Evolutionary conservation across 2,888 invertebrate genomes (phyloP).

Genomic region (Drosophila stalkeri): DNA sequence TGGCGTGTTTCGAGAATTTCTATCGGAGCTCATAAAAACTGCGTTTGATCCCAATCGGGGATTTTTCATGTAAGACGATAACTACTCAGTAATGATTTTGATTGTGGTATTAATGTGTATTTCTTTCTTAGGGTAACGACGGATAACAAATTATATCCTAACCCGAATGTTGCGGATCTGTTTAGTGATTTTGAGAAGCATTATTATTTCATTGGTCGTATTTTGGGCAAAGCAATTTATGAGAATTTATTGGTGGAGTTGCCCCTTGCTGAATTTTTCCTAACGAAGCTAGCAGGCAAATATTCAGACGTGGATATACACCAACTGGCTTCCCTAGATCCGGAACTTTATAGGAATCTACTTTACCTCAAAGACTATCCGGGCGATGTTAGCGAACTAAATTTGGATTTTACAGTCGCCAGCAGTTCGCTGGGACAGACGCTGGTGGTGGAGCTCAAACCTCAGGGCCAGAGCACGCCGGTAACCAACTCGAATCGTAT

Average conservation of each 20-base stretch:
- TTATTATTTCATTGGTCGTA: conserved; percentile 97
- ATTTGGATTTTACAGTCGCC: conserved; percentile 96
- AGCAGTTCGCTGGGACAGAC: conserved; percentile 96
- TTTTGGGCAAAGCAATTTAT: conserved; percentile 97
- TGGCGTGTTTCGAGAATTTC: conserved; percentile 97
- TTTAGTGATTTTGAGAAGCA: conserved; percentile 94
- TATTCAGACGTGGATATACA: conserved; percentile 92
- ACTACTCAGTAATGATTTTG: neutral
- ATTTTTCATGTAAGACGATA: conserved; percentile 88
- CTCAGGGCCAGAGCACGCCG: conserved; percentile 94
- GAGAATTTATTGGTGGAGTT: conserved; percentile 97
- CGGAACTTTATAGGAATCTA: conserved; percentile 94
- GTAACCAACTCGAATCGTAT: conserved; percentile 97
- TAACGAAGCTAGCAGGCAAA: conserved; percentile 94
- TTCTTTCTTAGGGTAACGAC: conserved; percentile 88
- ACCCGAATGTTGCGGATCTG: conserved; percentile 95
- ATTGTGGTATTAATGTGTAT: neutral
- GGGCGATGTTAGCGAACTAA: conserved; percentile 94
- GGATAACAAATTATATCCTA: conserved; percentile 97
- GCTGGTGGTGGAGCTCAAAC: conserved; percentile 95
- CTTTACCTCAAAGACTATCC: conserved; percentile 93
- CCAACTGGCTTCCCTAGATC: conserved; percentile 96
- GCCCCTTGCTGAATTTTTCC: conserved; percentile 97
- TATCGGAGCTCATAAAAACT: conserved; percentile 96
- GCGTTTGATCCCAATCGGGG: conserved; percentile 99